phyloP scores from a whole-genome alignment of 2,113 vertebrate species.

The Cricetomys ansorgei region DNA sequence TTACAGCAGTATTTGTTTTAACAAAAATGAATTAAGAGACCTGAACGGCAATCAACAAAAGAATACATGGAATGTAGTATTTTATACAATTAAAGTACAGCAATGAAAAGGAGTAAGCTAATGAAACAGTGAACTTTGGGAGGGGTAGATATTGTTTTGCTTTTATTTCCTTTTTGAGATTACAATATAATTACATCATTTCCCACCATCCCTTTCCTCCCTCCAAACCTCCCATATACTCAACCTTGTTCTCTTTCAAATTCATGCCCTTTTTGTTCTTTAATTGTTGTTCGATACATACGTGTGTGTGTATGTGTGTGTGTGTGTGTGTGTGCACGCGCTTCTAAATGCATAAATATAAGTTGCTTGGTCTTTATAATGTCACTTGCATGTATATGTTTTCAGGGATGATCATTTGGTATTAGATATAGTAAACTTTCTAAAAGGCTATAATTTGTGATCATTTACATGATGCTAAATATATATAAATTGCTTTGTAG shows the following conservation, averaged over 20 bases:
- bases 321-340: background rate
- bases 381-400: background rate
- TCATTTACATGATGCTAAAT: slow-evolving; percentile 17
- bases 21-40: background rate
- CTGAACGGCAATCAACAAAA: background rate
- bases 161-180: background rate
- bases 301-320: background rate
- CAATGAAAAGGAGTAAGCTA: slow-evolving; percentile 10
- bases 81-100: slow-evolving; percentile 23
- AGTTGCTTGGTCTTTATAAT: background rate
- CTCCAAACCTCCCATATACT: background rate
- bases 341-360: background rate
- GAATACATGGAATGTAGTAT: background rate
- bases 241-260: background rate
- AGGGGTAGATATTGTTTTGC: background rate
- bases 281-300: background rate
- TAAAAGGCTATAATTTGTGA: background rate
- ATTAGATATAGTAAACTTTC: background rate
- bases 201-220: background rate
- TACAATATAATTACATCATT: background rate
- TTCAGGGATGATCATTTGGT: background rate
- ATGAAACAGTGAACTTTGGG: background rate
- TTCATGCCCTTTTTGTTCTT: background rate
- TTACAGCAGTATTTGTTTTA: background rate
- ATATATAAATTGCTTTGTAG: slow-evolving; percentile 34